Evolutionary conservation across 2,113 vertebrate species (phyloP), one percentile per base, ranked within the genome.

Genomic region (Myiagra hebetior): DNA sequence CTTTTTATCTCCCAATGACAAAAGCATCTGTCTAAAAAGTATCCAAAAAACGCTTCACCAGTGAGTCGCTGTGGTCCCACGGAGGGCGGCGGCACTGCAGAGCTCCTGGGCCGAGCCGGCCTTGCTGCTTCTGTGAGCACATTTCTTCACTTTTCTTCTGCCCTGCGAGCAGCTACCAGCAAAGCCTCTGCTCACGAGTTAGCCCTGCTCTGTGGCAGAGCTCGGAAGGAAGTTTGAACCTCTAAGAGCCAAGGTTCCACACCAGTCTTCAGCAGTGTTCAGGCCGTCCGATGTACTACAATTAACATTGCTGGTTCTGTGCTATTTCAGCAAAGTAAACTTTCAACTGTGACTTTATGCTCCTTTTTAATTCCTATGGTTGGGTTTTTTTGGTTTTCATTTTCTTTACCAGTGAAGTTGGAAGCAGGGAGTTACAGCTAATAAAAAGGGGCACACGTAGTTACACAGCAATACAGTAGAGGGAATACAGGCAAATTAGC

Each of bases 401-500:
- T 81, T 95, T 77, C 49, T 80, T 73, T 77, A 60, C 80, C 90
- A 78, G 75, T 83, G 72, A 79, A 69, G 80, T 41, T 78, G 73
- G 94, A 93, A 84, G 91, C 69, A 76, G 89, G 92, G 74, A 60
- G 42, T 84, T 60, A 90, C 52, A 76, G 68, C 92, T 91, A 85
- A 95, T 67, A 91, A 95, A 90, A 87, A 89, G 82, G 96, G 97
- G 80, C 91, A 93, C 95, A 94, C 28, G 1, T 69, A 92, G 73
- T 91, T 93, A 96, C 96, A 96, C 93, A 85, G 24, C 79, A 75
- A 85, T 78, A 95, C 97, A 95, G 96, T 65, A 96, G 95, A 91
- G 79, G 91, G 94, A 94, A 73, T 70, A 89, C 63, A 80, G 49
- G 55, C 26, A 78, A 80, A 94, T 80, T 33, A 64, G 82, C 11